Percentiles rank a stretch among this genome's conserved stretches.
These are phyloP conservation scores for Drosophila carrolli DNA, from an alignment of 1,140 invertebrate genomes.

Conservation along the genomic window DNA sequence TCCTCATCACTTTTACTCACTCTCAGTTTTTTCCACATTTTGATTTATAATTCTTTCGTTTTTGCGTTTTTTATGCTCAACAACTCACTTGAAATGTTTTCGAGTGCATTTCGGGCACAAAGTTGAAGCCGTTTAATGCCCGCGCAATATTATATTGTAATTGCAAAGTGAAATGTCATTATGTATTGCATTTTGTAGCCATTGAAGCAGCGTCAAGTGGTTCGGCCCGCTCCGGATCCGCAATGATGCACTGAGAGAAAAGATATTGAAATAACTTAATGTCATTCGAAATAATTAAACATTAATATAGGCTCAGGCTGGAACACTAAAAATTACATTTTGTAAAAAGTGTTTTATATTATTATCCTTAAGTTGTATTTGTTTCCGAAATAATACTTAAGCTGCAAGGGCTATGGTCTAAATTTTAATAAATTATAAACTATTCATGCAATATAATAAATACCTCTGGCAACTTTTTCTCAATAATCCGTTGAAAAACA, in stretches of 20 bases:
- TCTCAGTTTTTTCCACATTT: constrained; percentile 40
- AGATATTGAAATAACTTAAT: not conserved
- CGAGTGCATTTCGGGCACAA: constrained; percentile 65
- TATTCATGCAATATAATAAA: too few species aligned
- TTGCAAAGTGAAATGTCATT: constrained; percentile 82
- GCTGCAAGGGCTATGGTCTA: too few species aligned
- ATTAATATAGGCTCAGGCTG: too few species aligned
- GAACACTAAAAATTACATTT: too few species aligned
- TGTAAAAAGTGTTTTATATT: not conserved
- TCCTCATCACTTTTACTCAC: constrained; percentile 1
- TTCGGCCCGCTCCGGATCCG: constrained; percentile 38
- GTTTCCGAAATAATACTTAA: too few species aligned
- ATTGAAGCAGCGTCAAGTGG: constrained; percentile 81
- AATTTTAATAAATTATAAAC: too few species aligned
- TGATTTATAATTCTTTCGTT: constrained; percentile 70
- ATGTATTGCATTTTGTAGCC: constrained; percentile 81
- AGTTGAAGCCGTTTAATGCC: constrained; percentile 80
- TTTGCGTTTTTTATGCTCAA: constrained; percentile 42
- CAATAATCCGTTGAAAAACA: too few species aligned
- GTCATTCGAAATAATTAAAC: not conserved
- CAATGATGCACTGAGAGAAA: constrained; percentile 21
- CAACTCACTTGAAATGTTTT: constrained; percentile 76
- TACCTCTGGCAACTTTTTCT: too few species aligned
- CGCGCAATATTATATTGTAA: constrained; percentile 78
- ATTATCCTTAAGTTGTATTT: too few species aligned